A percentile compares a stretch with the other conserved stretches of the same genome.
Conservation (phyloP, 2,888 invertebrate genomes). For the Pristionchus maxplancki region DNA sequence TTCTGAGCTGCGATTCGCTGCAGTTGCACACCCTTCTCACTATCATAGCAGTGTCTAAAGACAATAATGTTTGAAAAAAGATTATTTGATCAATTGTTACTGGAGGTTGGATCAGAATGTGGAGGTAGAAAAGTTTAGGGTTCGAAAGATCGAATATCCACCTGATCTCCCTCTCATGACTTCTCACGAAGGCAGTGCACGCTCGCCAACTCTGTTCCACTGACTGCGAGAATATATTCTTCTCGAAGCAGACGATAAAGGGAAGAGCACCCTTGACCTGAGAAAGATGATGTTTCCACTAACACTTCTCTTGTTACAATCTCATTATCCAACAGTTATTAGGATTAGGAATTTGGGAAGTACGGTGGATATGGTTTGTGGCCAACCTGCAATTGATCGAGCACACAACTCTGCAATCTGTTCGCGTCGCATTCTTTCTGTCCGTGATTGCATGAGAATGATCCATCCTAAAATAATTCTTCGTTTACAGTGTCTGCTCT, state of each 20-base stretch:
- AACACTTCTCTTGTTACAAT: too few relatives aligned
- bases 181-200: slow-evolving; percentile 73
- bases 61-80: too few relatives aligned
- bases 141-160: slow-evolving; percentile 52
- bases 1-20: slow-evolving; percentile 76
- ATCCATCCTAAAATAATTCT: slow-evolving; percentile 70
- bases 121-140: too few relatives aligned
- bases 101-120: too few relatives aligned
- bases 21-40: slow-evolving; percentile 71
- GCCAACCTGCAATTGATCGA: slow-evolving; percentile 70
- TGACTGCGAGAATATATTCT: slow-evolving; percentile 62
- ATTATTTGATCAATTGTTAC: too few relatives aligned
- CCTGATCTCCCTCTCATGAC: slow-evolving; percentile 72
- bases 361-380: not conserved
- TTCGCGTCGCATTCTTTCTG: slow-evolving; percentile 77
- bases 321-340: too few relatives aligned
- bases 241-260: slow-evolving; percentile 71
- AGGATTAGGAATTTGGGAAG: not conserved
- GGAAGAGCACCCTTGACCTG: slow-evolving; percentile 71
- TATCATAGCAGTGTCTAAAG: slow-evolving; percentile 72
- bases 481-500: too few relatives aligned
- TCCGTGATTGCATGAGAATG: slow-evolving; percentile 77
- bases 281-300: too few relatives aligned
- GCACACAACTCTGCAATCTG: slow-evolving; percentile 74
- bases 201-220: slow-evolving; percentile 72